Evolutionary conservation across 2,113 vertebrate genomes (phyloP).

Genomic region (Sclerurus mexicanus): DNA sequence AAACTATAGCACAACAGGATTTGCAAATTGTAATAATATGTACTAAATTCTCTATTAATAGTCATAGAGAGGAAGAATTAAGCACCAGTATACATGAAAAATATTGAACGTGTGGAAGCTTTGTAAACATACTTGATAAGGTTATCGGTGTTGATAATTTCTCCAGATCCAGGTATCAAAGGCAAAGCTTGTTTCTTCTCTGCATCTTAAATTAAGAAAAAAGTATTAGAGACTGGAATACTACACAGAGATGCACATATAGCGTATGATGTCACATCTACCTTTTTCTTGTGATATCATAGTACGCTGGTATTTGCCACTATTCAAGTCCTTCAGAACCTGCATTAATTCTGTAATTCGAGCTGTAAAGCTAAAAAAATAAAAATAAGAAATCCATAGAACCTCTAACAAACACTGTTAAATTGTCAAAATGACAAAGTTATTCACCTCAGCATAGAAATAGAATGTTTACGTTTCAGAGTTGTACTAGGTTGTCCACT

Average conservation of each 20-base stretch:
- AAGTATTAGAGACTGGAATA: conserved; percentile 6
- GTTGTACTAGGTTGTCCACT: background rate
- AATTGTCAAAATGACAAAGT: background rate
- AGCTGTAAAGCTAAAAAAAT: conserved; percentile 87
- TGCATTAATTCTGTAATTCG: conserved; percentile 95
- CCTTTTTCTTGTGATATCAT: conserved; percentile 91
- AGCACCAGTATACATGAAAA: background rate
- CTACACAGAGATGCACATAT: background rate
- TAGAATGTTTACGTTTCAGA: background rate
- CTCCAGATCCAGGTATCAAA: conserved; percentile 88
- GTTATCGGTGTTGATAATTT: conserved; percentile 87
- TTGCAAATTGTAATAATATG: background rate
- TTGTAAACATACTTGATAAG: conserved; percentile 87
- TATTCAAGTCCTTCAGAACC: conserved; percentile 92
- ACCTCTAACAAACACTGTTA: background rate
- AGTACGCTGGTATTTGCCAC: conserved; percentile 93
- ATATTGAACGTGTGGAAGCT: background rate
- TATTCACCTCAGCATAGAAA: background rate
- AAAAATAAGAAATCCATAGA: background rate
- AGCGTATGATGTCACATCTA: conserved; percentile 35
- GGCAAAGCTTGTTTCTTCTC: conserved; percentile 65
- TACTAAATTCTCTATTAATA: background rate
- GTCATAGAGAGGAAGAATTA: background rate
- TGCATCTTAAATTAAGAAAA: conserved; percentile 67
- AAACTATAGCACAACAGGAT: background rate